Base-by-base conservation (phyloP, 2,797 vertebrate genomes). In the Spondyliosoma cantharus region DNA sequence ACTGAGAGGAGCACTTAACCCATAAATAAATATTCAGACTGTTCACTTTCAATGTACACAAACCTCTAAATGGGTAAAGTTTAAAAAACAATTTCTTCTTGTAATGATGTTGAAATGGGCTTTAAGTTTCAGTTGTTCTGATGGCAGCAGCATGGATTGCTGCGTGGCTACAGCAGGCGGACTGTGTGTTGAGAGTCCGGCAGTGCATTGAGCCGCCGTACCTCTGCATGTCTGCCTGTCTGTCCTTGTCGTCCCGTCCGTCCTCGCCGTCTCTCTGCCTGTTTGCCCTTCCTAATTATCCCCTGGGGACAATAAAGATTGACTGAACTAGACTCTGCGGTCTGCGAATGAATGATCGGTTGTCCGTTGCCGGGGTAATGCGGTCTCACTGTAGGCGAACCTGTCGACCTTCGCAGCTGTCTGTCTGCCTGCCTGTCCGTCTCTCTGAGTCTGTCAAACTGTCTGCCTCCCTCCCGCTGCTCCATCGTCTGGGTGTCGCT, bases 281-380 rank as follows among this genome's bases (percentile, higher is more conserved):
- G 58, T 60, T 68, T 65, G 83, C 58, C 86, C 79, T 74, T 43
- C 65, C 71, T 85, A 86, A 90, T 91, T 78, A 61, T 87, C 63
- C 89, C 86, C 83, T 1, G 25, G 72, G 83, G 82, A 89, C 79
- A 59, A 70, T 45, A 65, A 52, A 72, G 83, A 86, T 81, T 64
- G 82, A 86, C 86, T 82, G 81, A 76, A 67, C 25, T 68, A 81
- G 86, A 87, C 77, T 80, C 77, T 72, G 56, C 19, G 7, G 78
- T 80, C 68, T 70, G 78, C 52, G 66, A 88, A 73, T 81, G 88
- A 88, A 73, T 81, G 87, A 84, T 86, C 22, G 32, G 59, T 59
- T 62, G 64, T 61, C 81, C 0, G 88, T 92, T 88, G 77, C 88
- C 66, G 1, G 7, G 90, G 90, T 49, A 85, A 93, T 77, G 1